Conservation (phyloP, 2,797 vertebrate genomes). For the Pteronotus mesoamericanus region DNA sequence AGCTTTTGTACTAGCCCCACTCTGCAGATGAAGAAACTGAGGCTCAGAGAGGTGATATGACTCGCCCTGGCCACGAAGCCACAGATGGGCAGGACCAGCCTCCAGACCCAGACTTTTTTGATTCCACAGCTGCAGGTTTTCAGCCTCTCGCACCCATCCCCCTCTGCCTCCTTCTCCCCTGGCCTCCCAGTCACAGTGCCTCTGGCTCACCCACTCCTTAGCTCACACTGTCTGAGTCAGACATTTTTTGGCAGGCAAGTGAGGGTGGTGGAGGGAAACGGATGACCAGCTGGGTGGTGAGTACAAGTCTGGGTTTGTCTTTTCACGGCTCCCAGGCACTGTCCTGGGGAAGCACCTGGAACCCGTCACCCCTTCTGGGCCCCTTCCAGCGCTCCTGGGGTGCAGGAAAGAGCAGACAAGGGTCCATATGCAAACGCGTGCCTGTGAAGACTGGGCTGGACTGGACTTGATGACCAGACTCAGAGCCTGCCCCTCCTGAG, state of each 20-base stretch:
- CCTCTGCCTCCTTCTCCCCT: not conserved
- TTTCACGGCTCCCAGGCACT: not conserved
- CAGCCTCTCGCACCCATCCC: not conserved
- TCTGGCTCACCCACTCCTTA: not conserved
- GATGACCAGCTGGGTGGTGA: not conserved
- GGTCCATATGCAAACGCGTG: not conserved
- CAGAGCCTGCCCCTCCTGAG: not conserved
- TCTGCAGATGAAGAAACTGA: not conserved
- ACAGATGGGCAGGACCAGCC: not conserved
- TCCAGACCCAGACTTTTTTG: not conserved
- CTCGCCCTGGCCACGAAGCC: not conserved
- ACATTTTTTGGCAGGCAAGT: not conserved
- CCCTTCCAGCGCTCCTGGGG: not conserved
- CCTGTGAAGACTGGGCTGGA: not conserved
- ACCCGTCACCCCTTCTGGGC: not conserved
- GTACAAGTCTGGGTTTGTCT: not conserved
- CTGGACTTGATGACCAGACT: not conserved
- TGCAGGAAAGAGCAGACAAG: not conserved
- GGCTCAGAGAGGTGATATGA: not conserved
- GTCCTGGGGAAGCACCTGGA: not conserved
- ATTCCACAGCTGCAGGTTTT: not conserved
- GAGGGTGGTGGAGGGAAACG: not conserved
- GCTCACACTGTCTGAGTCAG: constrained; percentile 48
- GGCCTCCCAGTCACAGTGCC: not conserved
- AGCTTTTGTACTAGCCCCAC: not conserved